Base-by-base conservation (phyloP, 2,797 vertebrate genomes). In the Gambusia yucatana region DNA sequence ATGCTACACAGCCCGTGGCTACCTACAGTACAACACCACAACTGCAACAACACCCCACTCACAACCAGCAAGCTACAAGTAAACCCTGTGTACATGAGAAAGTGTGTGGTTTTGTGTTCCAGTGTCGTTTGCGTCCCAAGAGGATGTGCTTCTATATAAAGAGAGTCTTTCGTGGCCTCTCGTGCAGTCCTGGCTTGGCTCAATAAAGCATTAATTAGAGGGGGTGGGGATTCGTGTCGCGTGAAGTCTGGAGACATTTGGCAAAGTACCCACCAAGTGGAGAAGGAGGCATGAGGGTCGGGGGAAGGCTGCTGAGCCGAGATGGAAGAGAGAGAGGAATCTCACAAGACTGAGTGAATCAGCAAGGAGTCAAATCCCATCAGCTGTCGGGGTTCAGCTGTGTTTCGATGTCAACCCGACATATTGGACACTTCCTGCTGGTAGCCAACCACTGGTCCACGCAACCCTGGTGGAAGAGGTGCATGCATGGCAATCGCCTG, bases 341-440 rank as follows among this genome's bases (percentile, higher is more conserved):
- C 84, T 85, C 86, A 80, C 79, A 3, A 72, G 77, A 83, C 90
- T 89, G 90, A 88, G 72, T 82, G 89, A 90, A 73, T 76, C 80
- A 70, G 33, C 44, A 8, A 52, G 65, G 39, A 47, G 71, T 82
- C 44, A 67, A 76, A 88, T 92, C 91, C 89, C 92, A 97, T 99
- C 98, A 99, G 96, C 98, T 99, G 95, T 99, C 98, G 0, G 97
- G 96, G 88, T 97, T 97, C 82, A 99, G 97, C 92, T 99, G 98
- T 92, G 98, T 99, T 96, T 99, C 98, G 96, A 99, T 99, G 97
- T 99, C 98, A 95, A 99, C 98, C 85, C 98, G 97, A 95, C 98
- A 99, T 95, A 99, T 99, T 3, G 98, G 98, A 96, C 98, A 99
- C 96, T 99, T 99, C 96, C 98, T 98, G 96, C 97, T 99, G 94